Evolutionary conservation across 2,113 vertebrate genomes (phyloP), one percentile per base, ranked within the genome.

Genomic region (Glaucomys volans): DNA sequence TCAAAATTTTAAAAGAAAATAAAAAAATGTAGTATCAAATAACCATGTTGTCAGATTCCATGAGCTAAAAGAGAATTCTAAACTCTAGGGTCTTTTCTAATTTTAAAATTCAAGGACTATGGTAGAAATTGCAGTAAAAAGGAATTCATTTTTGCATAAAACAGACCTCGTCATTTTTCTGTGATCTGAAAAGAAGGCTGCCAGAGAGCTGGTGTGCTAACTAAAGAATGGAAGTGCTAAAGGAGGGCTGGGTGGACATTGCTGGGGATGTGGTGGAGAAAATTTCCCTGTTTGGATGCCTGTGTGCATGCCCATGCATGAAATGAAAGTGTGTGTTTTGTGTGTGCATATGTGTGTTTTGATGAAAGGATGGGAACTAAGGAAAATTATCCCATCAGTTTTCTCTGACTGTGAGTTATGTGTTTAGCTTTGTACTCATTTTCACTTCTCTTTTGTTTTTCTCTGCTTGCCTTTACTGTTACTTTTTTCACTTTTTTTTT

Each of bases 91-190:
- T 72, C n/a, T 88, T 93, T 81, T 87, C 37, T 64, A 64, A 22
- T 71, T 96, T 93, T 87, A 67, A 91, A 72, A 95, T 88, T 54
- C n/a, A n/a, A 42, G 32, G 5, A 32, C n/a, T 77, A 26, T 76
- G 18, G 12, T 72, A 88, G 42, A 92, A 90, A 67, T 42, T 87
- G 44, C 32, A 77, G 32, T 8, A 83, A 92, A 50, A 90, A 90
- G 28, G 44, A 85, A 80, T 24, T 92, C 2, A n/a, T 1, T 47
- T 66, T 74, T 94, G 12, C 20, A 77, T 64, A 77, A 91, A 94
- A 52, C 24, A 94, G 30, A 64, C 30, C 37, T 18, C 93, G 20
- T 30, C 32, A 20, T 35, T 86, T 91, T 66, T 90, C 59, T 54
- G 74, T 62, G 17, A n/a, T 92, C 57, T 79, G 47, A 72, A 83